A percentile compares a stretch with the other conserved stretches of the same genome.
phyloP scores from a whole-genome alignment of 2,888 invertebrate species.

The Miltochrista miniata region DNA sequence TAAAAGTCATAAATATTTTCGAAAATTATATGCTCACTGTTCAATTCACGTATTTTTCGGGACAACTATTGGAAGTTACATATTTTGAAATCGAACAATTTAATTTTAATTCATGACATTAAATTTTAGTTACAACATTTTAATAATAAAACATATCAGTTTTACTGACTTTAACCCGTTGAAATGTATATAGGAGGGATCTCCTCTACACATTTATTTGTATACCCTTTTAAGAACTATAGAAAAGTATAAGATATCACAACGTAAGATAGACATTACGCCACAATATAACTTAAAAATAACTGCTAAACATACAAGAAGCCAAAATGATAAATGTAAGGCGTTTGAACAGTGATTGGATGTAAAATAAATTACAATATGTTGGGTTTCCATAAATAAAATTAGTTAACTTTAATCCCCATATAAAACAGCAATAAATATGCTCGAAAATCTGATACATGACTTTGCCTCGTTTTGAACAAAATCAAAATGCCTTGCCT shows the following conservation, averaged over 20 bases:
- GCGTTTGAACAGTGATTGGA: conserved; percentile 1
- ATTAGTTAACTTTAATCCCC: neutral
- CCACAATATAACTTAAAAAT: neutral
- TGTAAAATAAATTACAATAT: conserved; percentile 3
- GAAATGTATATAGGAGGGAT: no score
- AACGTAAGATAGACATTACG: neutral
- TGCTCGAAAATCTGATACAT: neutral
- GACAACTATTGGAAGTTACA: no score
- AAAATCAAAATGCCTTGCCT: neutral
- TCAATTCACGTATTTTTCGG: no score
- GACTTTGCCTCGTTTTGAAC: neutral
- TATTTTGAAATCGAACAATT: no score
- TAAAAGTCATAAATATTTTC: no score
- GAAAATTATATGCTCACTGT: no score
- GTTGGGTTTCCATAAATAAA: neutral
- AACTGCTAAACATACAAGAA: conserved; percentile 2
- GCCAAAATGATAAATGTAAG: conserved; percentile 2
- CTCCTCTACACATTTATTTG: neutral
- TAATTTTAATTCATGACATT: no score
- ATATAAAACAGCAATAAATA: neutral
- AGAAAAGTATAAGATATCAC: neutral
- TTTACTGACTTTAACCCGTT: no score
- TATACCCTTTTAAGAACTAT: neutral
- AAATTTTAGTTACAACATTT: no score
- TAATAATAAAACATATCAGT: no score